Base-by-base conservation (phyloP, 2,113 vertebrate species). In the Camelus bactrianus region DNA sequence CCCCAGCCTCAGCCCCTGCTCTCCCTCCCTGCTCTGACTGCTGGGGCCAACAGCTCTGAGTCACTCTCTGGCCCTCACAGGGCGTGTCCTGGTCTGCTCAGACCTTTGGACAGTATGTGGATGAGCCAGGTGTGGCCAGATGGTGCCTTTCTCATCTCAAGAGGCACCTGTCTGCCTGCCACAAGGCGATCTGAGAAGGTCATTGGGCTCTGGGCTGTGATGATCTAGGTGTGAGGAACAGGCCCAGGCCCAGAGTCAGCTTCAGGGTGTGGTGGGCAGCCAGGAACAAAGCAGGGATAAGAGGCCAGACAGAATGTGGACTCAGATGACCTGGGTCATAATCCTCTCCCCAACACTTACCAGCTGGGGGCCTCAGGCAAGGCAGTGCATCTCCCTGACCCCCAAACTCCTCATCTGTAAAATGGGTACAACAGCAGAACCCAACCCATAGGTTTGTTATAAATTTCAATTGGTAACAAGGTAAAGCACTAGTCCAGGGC, bases 101-200 rank as follows among this genome's bases (percentile, higher is more conserved):
- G 88, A 82, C 84, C 95, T 91, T 96, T 96, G 81, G 80, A 58
- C 48, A 75, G 48, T 54, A 87, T 91, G 52, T 95, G 14, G 26
- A 35, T 30, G 48, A 83, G 32, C 35, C 24, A 24, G 30, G 28
- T 87, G 38, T 42, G 73, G 35, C 24, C 48, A n/a, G 15, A n/a
- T 19, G 54, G 17, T 73, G 48, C 52, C 54, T 79, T 69, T 50
- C 80, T 80, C 80, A 65, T 69, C 60, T 93, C 32, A 30, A 52
- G 19, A 46, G 19, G 30, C 28, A 72, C n/a, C 14, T 64, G 32
- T 52, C 20, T 35, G 60, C 28, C 38, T 69, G n/a, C 20, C 83
- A 69, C 52, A 75, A 32, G 35, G 22, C 8, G 84, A 26, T 60
- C 84, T 76, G 52, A 48, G 17, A 42, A 85, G 54, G 56, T 88